Evolutionary conservation across 2,797 vertebrate species (phyloP).

Genomic region (Chromis chromis): DNA sequence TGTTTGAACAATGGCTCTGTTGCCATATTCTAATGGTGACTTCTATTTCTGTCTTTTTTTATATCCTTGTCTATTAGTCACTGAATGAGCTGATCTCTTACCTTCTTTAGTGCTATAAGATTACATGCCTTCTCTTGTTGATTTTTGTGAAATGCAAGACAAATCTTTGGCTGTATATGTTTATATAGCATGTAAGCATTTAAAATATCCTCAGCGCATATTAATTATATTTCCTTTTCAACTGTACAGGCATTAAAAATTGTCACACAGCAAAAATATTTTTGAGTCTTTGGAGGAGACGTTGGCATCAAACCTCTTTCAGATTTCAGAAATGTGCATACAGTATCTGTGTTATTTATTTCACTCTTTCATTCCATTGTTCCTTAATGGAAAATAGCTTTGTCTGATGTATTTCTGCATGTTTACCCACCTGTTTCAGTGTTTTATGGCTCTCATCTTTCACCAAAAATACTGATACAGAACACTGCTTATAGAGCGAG

Average conservation of each 20-base stretch:
- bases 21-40: conserved; percentile 2
- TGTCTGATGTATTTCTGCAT: neutral
- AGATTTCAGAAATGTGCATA: neutral
- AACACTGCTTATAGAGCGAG: conserved; percentile 24
- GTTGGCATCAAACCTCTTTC: neutral
- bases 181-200: neutral
- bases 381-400: no score
- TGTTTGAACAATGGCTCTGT: conserved; percentile 8
- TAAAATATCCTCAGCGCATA: neutral
- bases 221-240: neutral
- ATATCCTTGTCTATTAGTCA: neutral
- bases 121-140: no score
- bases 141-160: no score
- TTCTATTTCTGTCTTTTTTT: neutral
- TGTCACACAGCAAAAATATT: neutral
- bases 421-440: conserved; percentile 1
- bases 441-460: conserved; percentile 20
- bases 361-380: no score
- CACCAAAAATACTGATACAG: neutral
- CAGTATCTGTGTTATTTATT: neutral
- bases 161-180: no score
- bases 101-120: neutral
- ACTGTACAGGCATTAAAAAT: neutral
- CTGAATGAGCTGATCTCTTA: neutral
- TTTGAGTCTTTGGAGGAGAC: no score